Percentiles rank a stretch among this genome's conserved stretches.
Evolutionary conservation across 2,888 invertebrate species (phyloP).

Genomic region (Mayetiola destructor): DNA sequence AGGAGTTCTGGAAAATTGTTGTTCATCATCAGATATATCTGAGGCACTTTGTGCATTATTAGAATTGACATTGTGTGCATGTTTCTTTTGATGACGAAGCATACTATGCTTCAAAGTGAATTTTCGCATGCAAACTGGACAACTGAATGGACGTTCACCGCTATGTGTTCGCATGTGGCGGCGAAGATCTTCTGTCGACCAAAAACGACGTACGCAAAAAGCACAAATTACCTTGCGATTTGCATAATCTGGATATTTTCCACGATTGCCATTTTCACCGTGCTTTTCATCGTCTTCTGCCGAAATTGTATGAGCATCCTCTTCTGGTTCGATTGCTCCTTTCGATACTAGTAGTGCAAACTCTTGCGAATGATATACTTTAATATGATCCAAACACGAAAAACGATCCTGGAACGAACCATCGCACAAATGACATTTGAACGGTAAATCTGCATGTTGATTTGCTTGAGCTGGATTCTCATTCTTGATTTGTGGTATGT

Average conservation of each 20-base stretch:
- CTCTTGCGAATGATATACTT: constrained; percentile 56
- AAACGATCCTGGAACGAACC: constrained; percentile 65
- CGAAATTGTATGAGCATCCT: constrained; percentile 23
- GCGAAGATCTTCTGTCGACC: constrained; percentile 86
- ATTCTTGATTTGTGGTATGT: constrained; percentile 34
- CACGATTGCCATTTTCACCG: constrained; percentile 50
- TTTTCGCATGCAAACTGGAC: constrained; percentile 72
- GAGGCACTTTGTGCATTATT: constrained; percentile 28
- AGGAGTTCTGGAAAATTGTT: constrained; percentile 21
- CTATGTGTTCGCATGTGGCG: constrained; percentile 91
- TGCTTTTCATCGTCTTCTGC: constrained; percentile 51
- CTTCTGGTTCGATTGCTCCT: constrained; percentile 53
- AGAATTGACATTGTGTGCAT: constrained; percentile 38
- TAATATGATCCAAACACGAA: constrained; percentile 70
- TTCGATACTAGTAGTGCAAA: constrained; percentile 71
- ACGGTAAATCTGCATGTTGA: constrained; percentile 53
- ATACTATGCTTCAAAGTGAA: constrained; percentile 91
- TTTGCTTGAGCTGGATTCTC: constrained; percentile 18
- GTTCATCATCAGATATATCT: constrained; percentile 35
- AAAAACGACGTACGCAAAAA: constrained; percentile 83
- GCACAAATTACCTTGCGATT: constrained; percentile 82
- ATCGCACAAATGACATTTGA: constrained; percentile 88
- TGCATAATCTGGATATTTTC: constrained; percentile 74
- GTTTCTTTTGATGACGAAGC: constrained; percentile 84
- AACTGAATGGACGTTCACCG: constrained; percentile 82